Percentiles rank a stretch among this genome's conserved stretches.
These are phyloP conservation scores for Nineta flava DNA, from an alignment of 2,888 invertebrate species.

Conservation along the genomic window DNA sequence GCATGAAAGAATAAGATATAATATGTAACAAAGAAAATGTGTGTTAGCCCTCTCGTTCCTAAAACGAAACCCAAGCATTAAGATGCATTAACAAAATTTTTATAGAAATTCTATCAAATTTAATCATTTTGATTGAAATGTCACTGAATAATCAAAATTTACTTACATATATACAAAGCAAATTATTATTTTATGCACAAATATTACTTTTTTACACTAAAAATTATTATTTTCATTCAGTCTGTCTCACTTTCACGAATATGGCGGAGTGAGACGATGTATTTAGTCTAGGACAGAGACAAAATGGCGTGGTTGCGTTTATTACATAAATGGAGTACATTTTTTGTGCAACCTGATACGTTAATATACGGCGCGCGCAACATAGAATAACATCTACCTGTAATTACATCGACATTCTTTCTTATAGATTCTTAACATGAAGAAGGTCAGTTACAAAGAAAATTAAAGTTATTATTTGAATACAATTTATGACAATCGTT, in stretches of 20 bases:
- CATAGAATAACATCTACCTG: neutral
- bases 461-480: too few relatives aligned
- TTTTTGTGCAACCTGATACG: constrained; percentile 4
- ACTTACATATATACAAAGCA: neutral
- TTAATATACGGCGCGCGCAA: neutral
- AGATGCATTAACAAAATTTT: constrained; percentile 4
- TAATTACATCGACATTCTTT: neutral
- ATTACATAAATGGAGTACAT: constrained; percentile 3
- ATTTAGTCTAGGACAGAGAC: constrained; percentile 6
- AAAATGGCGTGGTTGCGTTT: constrained; percentile 7
- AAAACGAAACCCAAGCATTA: constrained; percentile 5
- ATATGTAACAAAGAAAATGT: constrained; percentile 8
- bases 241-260: constrained; percentile 8
- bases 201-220: constrained; percentile 1
- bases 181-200: constrained; percentile 1
- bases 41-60: constrained; percentile 5
- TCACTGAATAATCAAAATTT: neutral
- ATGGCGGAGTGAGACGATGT: constrained; percentile 9
- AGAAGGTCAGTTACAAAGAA: too few relatives aligned
- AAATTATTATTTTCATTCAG: constrained; percentile 6
- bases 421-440: too few relatives aligned
- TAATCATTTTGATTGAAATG: neutral
- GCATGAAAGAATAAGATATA: constrained; percentile 8
- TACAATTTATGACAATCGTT: too few relatives aligned
- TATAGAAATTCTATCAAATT: neutral